Conservation (phyloP, 2,888 invertebrate species). For the Dolichopus griseipennis region DNA sequence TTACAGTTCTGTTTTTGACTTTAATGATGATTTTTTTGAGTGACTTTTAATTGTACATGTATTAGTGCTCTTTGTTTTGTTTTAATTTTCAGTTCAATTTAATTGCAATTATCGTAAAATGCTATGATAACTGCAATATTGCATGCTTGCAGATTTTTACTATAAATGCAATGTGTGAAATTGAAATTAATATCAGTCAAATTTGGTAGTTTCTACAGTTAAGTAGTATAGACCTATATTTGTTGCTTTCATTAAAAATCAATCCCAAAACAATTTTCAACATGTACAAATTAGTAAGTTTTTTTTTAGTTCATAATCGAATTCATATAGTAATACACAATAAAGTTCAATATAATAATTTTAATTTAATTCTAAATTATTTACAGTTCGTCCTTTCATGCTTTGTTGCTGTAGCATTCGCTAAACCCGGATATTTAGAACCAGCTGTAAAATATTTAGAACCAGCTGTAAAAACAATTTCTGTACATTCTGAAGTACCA, state of each 20-base stretch:
- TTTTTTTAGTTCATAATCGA: no score
- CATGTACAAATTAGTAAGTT: not conserved
- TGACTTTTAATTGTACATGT: no score
- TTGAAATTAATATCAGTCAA: not conserved
- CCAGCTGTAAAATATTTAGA: not conserved
- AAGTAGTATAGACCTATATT: not conserved
- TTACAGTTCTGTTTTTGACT: no score
- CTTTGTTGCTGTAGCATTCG: constrained; percentile 17
- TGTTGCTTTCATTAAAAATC: not conserved
- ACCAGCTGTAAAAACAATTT: not conserved
- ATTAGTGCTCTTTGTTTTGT: no score
- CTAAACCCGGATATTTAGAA: constrained; percentile 13
- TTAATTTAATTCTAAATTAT: not conserved
- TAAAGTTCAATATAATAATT: not conserved
- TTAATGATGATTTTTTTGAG: no score
- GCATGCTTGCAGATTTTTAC: not conserved
- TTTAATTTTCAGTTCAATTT: no score
- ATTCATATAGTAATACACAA: not conserved
- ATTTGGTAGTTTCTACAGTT: not conserved
- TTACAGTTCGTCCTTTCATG: constrained; percentile 17
- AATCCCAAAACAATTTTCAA: not conserved
- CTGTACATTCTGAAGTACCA: constrained; percentile 1
- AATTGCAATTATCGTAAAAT: no score
- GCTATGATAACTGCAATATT: no score
- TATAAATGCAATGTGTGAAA: not conserved